Conservation (phyloP, 2,113 vertebrate species). For the Thryonomys swinderianus region DNA sequence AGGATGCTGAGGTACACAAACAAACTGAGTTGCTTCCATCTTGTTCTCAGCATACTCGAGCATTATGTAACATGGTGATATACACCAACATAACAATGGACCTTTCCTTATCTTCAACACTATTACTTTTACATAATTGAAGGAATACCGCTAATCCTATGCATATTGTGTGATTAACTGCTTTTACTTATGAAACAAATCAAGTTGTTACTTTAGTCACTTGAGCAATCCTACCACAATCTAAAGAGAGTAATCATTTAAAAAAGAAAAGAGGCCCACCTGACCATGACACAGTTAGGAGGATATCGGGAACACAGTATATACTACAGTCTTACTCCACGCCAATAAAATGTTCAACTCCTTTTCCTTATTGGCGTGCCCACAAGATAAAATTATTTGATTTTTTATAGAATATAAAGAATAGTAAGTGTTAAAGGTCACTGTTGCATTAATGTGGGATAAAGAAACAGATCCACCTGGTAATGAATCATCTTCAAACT, state of each 20-base stretch:
- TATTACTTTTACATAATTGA: conserved; percentile 21
- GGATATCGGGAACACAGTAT: conserved; percentile 62
- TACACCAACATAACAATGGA: neutral
- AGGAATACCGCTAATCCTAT: neutral
- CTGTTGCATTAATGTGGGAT: conserved; percentile 65
- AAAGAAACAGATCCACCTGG: conserved; percentile 78
- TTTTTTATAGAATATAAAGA: conserved; percentile 49
- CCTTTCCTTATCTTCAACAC: neutral
- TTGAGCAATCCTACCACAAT: neutral
- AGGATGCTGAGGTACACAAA: neutral
- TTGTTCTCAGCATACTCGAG: neutral
- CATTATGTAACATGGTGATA: neutral
- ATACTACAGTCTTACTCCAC: conserved; percentile 35
- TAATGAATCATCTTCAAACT: conserved; percentile 77
- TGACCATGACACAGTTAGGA: conserved; percentile 32
- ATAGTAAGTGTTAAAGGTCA: conserved; percentile 79
- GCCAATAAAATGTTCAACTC: conserved; percentile 61
- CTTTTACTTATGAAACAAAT: conserved; percentile 68
- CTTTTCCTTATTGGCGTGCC: conserved; percentile 66
- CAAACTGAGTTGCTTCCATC: neutral
- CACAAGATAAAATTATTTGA: conserved; percentile 68
- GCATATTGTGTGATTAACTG: neutral
- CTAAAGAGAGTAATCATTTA: conserved; percentile 44
- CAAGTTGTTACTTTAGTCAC: neutral
- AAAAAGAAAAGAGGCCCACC: conserved; percentile 47